Evolutionary conservation across 2,797 vertebrate species (phyloP).

Genomic region (Avahi laniger): DNA sequence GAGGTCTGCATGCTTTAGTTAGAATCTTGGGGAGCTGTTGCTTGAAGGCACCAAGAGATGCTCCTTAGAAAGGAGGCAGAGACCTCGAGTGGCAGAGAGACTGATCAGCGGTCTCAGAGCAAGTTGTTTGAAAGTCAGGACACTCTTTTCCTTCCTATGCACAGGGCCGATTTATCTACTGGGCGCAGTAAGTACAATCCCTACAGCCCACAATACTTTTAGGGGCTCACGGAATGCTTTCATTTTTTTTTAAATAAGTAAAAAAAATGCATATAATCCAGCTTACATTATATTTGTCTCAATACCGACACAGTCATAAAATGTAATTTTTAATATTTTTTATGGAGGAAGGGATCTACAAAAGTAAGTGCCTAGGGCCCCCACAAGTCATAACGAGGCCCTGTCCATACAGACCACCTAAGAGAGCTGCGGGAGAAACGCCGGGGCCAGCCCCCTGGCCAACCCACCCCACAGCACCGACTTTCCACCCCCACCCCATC

Average conservation of each 20-base stretch:
- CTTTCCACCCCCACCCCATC: not conserved
- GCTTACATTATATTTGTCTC: constrained; percentile 25
- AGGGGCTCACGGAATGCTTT: not conserved
- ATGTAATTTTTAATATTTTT: constrained; percentile 49
- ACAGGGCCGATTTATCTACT: not conserved
- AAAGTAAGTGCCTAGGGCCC: not conserved
- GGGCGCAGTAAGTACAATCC: not conserved
- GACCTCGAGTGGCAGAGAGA: not conserved
- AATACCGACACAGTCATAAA: constrained; percentile 29
- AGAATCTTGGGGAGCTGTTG: not conserved
- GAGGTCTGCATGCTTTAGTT: not conserved
- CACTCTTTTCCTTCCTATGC: not conserved
- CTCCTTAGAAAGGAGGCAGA: not conserved
- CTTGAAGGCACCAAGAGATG: not conserved
- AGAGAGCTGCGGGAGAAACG: not conserved
- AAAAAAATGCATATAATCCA: constrained; percentile 1
- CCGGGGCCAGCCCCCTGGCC: not conserved
- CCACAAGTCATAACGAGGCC: not conserved
- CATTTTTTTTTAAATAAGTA: constrained; percentile 55
- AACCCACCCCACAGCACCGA: no score
- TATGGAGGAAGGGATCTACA: constrained; percentile 32
- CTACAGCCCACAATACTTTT: not conserved
- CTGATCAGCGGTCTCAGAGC: not conserved
- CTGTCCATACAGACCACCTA: not conserved
- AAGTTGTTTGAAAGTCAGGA: not conserved